Evolutionary conservation across 30 jellyfish, hydroid and myxozoan species (phyloP).

Genomic region (Cassiopea andromeda): DNA sequence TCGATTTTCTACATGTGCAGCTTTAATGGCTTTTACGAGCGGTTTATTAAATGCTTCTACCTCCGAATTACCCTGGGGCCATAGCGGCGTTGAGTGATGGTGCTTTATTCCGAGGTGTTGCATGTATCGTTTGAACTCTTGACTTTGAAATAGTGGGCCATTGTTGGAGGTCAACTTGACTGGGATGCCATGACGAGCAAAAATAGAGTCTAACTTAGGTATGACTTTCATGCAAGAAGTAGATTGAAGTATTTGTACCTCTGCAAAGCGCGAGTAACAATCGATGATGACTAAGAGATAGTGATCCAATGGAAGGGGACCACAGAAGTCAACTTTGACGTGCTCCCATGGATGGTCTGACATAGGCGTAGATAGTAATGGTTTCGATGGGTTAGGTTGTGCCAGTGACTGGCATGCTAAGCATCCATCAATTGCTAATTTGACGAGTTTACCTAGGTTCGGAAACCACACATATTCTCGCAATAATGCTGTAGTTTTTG

Average conservation of each 20-base stretch:
- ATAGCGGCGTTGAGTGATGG: slow-evolving; percentile 8
- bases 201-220: slow-evolving; percentile 18
- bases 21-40: slow-evolving; percentile 37
- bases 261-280: slow-evolving; percentile 56
- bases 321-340: slow-evolving; percentile 25
- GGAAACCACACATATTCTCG: slow-evolving; percentile 28
- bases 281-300: slow-evolving; percentile 53
- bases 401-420: slow-evolving; percentile 56
- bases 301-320: slow-evolving; percentile 65
- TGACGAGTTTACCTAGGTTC: slow-evolving; percentile 16
- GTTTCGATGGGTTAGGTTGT: slow-evolving; percentile 22
- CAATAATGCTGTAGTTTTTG: slow-evolving; percentile 31
- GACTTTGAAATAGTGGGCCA: slow-evolving; percentile 56
- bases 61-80: slow-evolving; percentile 63
- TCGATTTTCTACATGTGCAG: slow-evolving; percentile 32
- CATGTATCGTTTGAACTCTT: slow-evolving; percentile 30
- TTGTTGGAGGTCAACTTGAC: slow-evolving; percentile 18
- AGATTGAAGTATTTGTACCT: slow-evolving; percentile 59
- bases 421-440: slow-evolving; percentile 9
- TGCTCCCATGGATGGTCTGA: not conserved
- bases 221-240: slow-evolving; percentile 30
- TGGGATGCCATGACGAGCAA: slow-evolving; percentile 31
- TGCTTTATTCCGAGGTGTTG: slow-evolving; percentile 19
- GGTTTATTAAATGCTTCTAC: slow-evolving; percentile 58
- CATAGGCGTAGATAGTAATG: slow-evolving; percentile 24